Conservation (phyloP, 2,113 vertebrate genomes). For the Tachysurus vachellii region DNA sequence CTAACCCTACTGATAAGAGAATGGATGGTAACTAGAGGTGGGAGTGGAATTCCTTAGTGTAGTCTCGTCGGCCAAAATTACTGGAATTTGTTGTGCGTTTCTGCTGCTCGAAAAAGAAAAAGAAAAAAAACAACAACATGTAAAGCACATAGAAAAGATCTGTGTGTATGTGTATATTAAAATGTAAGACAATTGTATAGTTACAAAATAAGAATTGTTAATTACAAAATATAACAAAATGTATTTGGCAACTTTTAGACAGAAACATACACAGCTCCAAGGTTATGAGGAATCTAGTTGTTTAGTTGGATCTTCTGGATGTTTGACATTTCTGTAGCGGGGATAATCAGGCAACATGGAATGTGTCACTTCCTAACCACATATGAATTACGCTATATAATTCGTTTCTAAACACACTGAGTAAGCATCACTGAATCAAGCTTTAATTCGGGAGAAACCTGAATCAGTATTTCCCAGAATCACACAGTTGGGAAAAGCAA, state of each 20-base stretch:
- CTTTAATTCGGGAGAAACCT: not conserved
- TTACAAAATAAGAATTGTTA: too few relatives aligned
- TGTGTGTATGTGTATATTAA: too few relatives aligned
- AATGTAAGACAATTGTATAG: too few relatives aligned
- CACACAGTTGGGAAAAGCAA: not conserved
- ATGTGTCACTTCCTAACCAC: not conserved
- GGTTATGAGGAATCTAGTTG: not conserved
- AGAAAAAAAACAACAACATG: not conserved
- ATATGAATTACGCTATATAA: not conserved
- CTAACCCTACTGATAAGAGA: not conserved
- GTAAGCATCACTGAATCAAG: not conserved
- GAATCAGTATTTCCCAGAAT: not conserved
- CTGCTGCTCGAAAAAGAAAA: not conserved
- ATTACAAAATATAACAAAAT: too few relatives aligned
- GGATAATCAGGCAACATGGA: not conserved
- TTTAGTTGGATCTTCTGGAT: not conserved
- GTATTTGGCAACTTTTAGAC: too few relatives aligned
- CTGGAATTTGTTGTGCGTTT: not conserved
- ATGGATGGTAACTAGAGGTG: not conserved
- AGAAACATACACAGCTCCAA: not conserved
- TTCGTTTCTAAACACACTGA: not conserved
- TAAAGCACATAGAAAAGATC: not conserved
- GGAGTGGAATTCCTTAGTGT: constrained; percentile 14
- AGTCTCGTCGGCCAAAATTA: not conserved
- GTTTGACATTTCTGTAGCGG: not conserved